Evolutionary conservation across 2,888 invertebrate species (phyloP), one percentile per base, ranked within the genome.

Genomic region (Plebejus argus): DNA sequence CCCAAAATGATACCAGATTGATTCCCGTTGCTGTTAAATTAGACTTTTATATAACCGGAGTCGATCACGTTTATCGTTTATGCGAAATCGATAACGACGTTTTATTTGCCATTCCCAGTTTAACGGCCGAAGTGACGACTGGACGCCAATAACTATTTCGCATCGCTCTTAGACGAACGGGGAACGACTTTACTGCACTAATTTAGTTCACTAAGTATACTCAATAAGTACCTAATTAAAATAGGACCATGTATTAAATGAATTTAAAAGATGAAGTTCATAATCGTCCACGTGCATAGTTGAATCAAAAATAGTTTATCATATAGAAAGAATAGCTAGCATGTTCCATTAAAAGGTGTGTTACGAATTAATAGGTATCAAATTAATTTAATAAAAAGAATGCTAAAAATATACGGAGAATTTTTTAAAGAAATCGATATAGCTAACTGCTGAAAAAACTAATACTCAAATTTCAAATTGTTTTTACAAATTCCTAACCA

Each of bases 31-130:
- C 83, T 85, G 84, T 87, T 87, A 89, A 92, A 91, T 91, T 89
- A 91, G 88, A 85, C 83, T 83, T 83, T 85, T 86, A 88, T 86
- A 82, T 81, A 81, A 79, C 87, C 86, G 84, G 84, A 85, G 84
- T 86, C 86, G 88, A 91, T 92, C 92, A 93, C 92, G 93, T 93
- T 88, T 89, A 90, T 86, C 90, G 89, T 93, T 94, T 93, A 93
- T 93, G 91, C 85, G 92, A 93, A 94, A 94, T 94, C 93, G 93
- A 94, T 93, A 87, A 87, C 83, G 84, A 82, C 91, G 87, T 90
- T 94, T 93, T 93, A 94, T 93, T 91, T 89, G 91, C 91, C 91
- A 88, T 91, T 90, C 90, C 89, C 89, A 91, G 89, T 93, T 93
- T 93, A 93, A 94, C 91, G 86, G 91, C 90, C 85, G 79, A 83